These are phyloP conservation scores for Buceros bicornis DNA, from an alignment of 2,797 vertebrate genomes.

Conservation along the genomic window DNA sequence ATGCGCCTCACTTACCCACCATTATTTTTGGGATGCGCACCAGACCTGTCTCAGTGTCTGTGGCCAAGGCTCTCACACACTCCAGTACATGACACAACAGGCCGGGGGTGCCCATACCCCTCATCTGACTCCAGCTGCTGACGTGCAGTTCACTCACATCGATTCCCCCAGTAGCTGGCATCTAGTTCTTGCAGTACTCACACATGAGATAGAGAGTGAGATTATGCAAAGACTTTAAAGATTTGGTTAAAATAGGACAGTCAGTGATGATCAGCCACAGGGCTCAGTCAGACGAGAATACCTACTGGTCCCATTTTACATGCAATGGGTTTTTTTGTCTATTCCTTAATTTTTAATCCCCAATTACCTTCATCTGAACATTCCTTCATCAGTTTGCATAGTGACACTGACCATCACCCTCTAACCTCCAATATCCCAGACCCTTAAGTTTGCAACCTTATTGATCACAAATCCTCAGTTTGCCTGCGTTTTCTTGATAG, in stretches of 20 bases:
- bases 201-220: not conserved
- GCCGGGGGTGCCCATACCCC: not conserved
- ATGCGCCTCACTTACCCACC: fast-evolving
- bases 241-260: not conserved
- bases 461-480: not conserved
- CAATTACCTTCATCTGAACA: not conserved
- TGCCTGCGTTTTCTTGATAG: not conserved
- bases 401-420: not conserved
- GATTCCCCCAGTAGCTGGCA: not conserved
- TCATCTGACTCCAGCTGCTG: not conserved
- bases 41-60: not conserved
- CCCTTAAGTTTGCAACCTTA: not conserved
- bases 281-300: not conserved
- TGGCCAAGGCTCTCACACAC: not conserved
- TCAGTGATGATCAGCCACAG: fast-evolving
- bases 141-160: not conserved
- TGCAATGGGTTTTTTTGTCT: not conserved
- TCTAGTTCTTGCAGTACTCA: not conserved
- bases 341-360: not conserved
- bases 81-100: not conserved
- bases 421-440: not conserved
- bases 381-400: not conserved
- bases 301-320: not conserved
- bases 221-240: not conserved
- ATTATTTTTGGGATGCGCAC: fast-evolving